phyloP scores from a whole-genome alignment of 2,797 vertebrate genomes.

The Helarctos malayanus region DNA sequence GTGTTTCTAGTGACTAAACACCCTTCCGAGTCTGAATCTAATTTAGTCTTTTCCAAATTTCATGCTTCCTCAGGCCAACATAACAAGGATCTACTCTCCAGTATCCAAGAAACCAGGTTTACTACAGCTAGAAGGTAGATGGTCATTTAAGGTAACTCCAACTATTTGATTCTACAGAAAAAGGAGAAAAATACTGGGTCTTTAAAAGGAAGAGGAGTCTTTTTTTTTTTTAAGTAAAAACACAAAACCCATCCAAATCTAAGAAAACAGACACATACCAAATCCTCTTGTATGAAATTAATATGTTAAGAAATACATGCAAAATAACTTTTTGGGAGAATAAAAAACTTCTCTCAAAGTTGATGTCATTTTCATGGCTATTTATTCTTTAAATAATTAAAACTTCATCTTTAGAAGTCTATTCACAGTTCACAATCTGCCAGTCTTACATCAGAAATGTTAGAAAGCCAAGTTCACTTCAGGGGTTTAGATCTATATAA shows the following conservation, averaged over 20 bases:
- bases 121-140: not conserved
- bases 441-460: not conserved
- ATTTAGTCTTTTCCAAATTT: not conserved
- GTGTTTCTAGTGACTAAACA: slow-evolving; percentile 19
- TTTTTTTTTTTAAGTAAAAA: slow-evolving; percentile 57
- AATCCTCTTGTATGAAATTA: not conserved
- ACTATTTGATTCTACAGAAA: not conserved
- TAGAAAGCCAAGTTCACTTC: not conserved
- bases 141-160: not conserved
- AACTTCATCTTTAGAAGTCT: not conserved
- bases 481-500: not conserved
- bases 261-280: not conserved
- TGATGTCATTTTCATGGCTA: not conserved
- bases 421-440: not conserved
- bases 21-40: slow-evolving; percentile 44
- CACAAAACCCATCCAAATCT: slow-evolving; percentile 72
- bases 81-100: not conserved
- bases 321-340: not conserved
- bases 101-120: not conserved
- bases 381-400: not conserved
- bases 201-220: slow-evolving; percentile 62
- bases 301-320: not conserved
- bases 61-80: not conserved
- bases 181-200: not conserved
- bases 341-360: not conserved